These are phyloP conservation scores for Pteria penguin DNA, from an alignment of 2,888 invertebrate species.

Conservation along the genomic window DNA sequence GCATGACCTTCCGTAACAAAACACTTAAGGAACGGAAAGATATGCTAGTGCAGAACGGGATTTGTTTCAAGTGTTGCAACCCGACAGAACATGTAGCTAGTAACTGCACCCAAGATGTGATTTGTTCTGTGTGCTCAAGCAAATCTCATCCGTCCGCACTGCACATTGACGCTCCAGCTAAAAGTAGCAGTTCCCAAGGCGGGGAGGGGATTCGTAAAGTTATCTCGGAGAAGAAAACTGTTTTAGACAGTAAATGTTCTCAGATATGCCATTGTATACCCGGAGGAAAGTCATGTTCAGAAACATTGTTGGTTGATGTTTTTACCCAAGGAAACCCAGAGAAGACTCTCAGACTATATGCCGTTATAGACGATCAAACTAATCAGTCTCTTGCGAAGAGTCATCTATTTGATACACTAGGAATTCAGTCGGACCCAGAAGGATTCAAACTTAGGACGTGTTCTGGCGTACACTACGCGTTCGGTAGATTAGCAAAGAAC, in stretches of 20 bases:
- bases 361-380: slow-evolving; percentile 17
- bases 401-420: slow-evolving; percentile 1
- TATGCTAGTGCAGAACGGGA: too few species aligned
- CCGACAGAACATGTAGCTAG: too few species aligned
- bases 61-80: too few species aligned
- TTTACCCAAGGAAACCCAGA: slow-evolving; percentile 6
- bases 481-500: neutral
- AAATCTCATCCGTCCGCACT: slow-evolving; percentile 13
- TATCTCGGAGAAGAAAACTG: neutral
- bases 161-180: neutral
- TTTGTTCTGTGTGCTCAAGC: slow-evolving; percentile 19
- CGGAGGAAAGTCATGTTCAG: slow-evolving; percentile 32
- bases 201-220: slow-evolving; percentile 6
- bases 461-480: neutral
- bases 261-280: slow-evolving; percentile 12
- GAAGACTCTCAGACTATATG: neutral
- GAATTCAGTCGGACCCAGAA: neutral
- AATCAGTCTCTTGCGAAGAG: slow-evolving; percentile 10
- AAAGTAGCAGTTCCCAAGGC: neutral
- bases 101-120: too few species aligned
- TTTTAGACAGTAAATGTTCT: neutral
- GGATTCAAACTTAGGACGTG: slow-evolving; percentile 6
- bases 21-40: too few species aligned
- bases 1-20: too few species aligned
- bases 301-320: slow-evolving; percentile 27